Conservation (phyloP, 35 echinoderm and acorn worm genomes). For the Apostichopus parvimensis region DNA sequence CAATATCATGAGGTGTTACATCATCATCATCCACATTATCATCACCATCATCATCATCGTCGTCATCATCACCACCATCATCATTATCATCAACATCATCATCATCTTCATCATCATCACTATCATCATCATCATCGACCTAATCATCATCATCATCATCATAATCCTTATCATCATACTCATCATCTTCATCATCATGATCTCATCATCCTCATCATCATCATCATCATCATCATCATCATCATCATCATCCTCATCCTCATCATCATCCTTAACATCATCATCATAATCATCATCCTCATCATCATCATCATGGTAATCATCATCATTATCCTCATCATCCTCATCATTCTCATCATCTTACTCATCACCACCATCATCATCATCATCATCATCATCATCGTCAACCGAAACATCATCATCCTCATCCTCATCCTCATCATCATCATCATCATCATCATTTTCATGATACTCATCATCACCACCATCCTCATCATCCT, state of each 20-base stretch:
- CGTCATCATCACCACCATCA: not conserved
- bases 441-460: not conserved
- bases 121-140: too few species aligned
- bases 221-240: not conserved
- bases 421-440: not conserved
- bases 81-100: too few species aligned
- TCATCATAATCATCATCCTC: not conserved
- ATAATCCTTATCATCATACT: too few species aligned
- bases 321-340: not conserved
- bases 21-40: not conserved
- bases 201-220: not conserved
- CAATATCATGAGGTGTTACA: too few species aligned
- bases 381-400: not conserved
- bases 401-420: not conserved
- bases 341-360: not conserved
- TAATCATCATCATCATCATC: too few species aligned
- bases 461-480: too few species aligned
- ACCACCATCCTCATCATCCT: not conserved
- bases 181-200: too few species aligned
- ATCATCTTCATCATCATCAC: too few species aligned
- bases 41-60: too few species aligned
- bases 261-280: not conserved
- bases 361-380: not conserved
- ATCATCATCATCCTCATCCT: not conserved
- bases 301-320: not conserved